These are phyloP conservation scores for Pseudorectes ferrugineus DNA, from an alignment of 2,113 vertebrate species.

Conservation along the genomic window DNA sequence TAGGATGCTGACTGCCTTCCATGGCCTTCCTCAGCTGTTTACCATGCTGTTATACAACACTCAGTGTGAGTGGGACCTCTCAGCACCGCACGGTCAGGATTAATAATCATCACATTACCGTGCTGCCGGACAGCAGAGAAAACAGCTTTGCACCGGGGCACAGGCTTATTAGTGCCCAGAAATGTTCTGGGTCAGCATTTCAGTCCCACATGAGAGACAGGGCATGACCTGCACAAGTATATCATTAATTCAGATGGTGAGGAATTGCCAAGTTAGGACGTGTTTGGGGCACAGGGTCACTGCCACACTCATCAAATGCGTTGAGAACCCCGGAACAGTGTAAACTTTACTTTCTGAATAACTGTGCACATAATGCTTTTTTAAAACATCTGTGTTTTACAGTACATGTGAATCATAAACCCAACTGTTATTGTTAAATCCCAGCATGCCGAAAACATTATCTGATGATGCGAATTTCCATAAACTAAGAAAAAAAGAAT, in stretches of 20 bases:
- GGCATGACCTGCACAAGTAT: background rate
- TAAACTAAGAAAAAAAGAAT: background rate
- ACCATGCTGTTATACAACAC: background rate
- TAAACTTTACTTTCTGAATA: background rate
- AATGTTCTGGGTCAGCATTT: background rate
- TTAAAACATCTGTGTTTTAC: background rate
- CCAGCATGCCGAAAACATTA: background rate
- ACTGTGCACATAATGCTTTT: background rate
- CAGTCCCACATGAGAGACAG: background rate
- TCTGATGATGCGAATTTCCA: background rate
- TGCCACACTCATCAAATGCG: background rate
- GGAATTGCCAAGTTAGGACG: background rate
- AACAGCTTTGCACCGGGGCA: background rate
- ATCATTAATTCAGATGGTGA: background rate
- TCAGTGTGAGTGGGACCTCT: slow-evolving; percentile 2
- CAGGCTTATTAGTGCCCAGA: background rate
- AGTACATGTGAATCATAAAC: background rate
- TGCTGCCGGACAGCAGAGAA: background rate
- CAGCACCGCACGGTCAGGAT: background rate
- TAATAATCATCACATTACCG: background rate
- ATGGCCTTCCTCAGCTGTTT: background rate
- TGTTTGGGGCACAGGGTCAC: background rate
- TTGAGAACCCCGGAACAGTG: background rate
- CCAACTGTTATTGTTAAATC: slow-evolving; percentile 6
- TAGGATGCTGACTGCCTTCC: background rate